Base-by-base conservation (phyloP, 2,797 vertebrate genomes). In the Sebastes diploproa region DNA sequence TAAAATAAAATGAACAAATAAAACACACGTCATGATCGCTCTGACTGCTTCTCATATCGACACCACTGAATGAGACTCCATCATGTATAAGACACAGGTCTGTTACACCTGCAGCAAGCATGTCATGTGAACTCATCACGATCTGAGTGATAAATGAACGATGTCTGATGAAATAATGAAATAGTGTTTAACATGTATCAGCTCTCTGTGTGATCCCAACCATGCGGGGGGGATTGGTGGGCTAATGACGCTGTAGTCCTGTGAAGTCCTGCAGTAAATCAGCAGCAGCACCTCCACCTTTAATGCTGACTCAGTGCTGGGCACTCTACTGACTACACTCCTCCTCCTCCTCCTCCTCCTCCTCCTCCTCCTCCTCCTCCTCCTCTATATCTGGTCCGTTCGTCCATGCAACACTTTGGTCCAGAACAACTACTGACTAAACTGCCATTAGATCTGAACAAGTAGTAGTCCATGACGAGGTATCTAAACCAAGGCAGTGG, bases 241-340 rank as follows among this genome's bases (percentile, higher is more conserved):
- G 38, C 50, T 86, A 84, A 81, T 84, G 77, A 89, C 65, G 65
- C 72, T 20, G 29, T 54, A 74, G 54, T 52, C 61, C 58, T 61
- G 55, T 77, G 77, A 71, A 77, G 64, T 78, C 77, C 80, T 22
- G 75, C 61, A 59, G 65, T 52, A 77, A 77, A 76, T 67, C 82
- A 75, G 69, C 69, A 61, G 63, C 74, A 34, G 30, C 34, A 42
- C 50, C 42, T 77, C 23, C 2, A 12, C 67, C 34, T 84, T 59
- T 60, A 80, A 60, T 66, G 74, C 65, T 79, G 80, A 72, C 74
- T 68, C 58, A 36, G 87, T 59, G 52, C 16, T 27, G 0, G 70
- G 12, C 30, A 54, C 52, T 56, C 29, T 23, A 62, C 69, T 29
- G 64, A 32, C 60, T 50, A 11, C 27, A n/a, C 12, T 18, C 18